phyloP scores from a whole-genome alignment of 2,888 invertebrate species.

The Hyppa rectilinea region DNA sequence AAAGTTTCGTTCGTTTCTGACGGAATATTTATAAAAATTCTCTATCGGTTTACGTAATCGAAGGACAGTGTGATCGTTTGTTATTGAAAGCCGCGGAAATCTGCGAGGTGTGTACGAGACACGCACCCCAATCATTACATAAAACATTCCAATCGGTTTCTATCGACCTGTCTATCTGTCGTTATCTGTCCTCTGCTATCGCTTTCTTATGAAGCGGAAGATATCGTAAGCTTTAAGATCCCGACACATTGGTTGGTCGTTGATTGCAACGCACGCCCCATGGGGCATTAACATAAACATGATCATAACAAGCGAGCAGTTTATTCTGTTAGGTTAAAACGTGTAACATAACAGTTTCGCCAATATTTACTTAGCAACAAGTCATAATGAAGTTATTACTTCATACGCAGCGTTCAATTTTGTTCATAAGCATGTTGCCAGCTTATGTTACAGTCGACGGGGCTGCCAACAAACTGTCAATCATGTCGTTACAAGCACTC shows the following conservation, averaged over 20 bases:
- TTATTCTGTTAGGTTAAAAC: slow-evolving; percentile 31
- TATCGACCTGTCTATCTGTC: slow-evolving; percentile 58
- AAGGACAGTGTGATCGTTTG: slow-evolving; percentile 78
- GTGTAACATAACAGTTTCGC: slow-evolving; percentile 47
- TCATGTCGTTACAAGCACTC: slow-evolving; percentile 54
- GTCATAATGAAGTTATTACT: slow-evolving; percentile 66
- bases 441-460: slow-evolving; percentile 48
- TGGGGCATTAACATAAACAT: slow-evolving; percentile 29
- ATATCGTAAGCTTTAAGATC: slow-evolving; percentile 20
- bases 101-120: slow-evolving; percentile 74
- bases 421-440: slow-evolving; percentile 59
- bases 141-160: slow-evolving; percentile 70
- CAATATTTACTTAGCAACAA: slow-evolving; percentile 69
- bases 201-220: slow-evolving; percentile 52
- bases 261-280: slow-evolving; percentile 17
- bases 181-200: slow-evolving; percentile 60
- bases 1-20: slow-evolving; percentile 69
- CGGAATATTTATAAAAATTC: slow-evolving; percentile 83
- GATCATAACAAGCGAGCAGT: slow-evolving; percentile 36
- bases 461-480: slow-evolving; percentile 61
- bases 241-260: slow-evolving; percentile 2
- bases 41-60: slow-evolving; percentile 85
- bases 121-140: slow-evolving; percentile 75
- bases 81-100: slow-evolving; percentile 78
- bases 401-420: slow-evolving; percentile 63